phyloP scores from a whole-genome alignment of 2,113 vertebrate genomes.

The Hepsetus odoe region DNA sequence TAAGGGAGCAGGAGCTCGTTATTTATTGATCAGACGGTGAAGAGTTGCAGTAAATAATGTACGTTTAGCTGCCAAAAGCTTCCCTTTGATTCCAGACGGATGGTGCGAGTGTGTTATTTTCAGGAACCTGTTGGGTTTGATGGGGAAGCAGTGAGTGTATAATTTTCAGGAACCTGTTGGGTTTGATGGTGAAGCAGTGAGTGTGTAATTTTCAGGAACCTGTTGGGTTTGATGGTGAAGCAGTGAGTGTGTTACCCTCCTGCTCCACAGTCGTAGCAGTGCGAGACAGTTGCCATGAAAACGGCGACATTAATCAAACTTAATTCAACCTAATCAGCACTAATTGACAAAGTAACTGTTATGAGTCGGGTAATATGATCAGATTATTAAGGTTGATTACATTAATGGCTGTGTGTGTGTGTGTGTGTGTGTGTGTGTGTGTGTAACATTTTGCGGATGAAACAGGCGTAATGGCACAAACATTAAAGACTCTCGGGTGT shows the following conservation, averaged over 20 bases:
- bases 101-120: too few relatives aligned
- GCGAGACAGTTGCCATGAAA: conserved; percentile 7
- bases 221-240: too few relatives aligned
- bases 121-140: not conserved
- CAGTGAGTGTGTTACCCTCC: not conserved
- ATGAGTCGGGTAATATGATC: conserved; percentile 17
- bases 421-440: conserved; percentile 10
- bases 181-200: not conserved
- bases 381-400: conserved; percentile 17
- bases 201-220: not conserved
- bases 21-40: conserved; percentile 9
- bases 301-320: conserved; percentile 15
- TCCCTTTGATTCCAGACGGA: not conserved
- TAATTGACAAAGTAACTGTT: conserved; percentile 27
- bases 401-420: conserved; percentile 5
- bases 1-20: not conserved
- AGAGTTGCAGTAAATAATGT: conserved; percentile 7
- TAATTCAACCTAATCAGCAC: conserved; percentile 24
- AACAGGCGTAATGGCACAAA: too few relatives aligned
- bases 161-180: not conserved
- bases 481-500: too few relatives aligned
- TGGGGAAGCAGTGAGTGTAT: not conserved
- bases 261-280: not conserved
- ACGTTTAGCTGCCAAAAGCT: not conserved
- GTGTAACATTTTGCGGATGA: not conserved